Conservation (phyloP, 2,797 vertebrate species). For the Anniella stebbinsi region DNA sequence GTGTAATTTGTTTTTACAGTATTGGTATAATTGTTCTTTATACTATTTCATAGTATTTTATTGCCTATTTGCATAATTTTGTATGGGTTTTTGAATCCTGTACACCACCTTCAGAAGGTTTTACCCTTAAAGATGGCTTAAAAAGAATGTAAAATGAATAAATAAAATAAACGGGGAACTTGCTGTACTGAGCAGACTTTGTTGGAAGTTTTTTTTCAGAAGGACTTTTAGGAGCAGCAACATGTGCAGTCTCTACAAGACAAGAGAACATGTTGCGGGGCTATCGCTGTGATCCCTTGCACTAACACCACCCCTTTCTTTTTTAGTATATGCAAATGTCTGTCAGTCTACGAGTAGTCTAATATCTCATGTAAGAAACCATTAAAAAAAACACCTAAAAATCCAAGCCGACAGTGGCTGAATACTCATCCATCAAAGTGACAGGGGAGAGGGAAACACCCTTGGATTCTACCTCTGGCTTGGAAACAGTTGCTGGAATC, state of each 20-base stretch:
- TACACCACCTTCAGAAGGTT: no score
- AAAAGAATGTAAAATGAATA: no score
- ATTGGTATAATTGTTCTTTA: no score
- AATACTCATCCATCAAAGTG: background rate
- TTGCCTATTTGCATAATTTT: no score
- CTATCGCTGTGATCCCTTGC: background rate
- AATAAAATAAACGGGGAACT: background rate
- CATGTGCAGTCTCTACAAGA: background rate
- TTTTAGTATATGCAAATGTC: background rate
- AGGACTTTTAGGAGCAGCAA: background rate
- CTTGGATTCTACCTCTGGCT: background rate
- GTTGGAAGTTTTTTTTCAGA: background rate
- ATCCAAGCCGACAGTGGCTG: background rate
- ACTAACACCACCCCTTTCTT: background rate
- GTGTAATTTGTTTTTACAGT: no score
- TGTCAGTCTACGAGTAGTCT: background rate
- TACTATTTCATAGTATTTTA: no score
- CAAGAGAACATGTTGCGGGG: background rate
- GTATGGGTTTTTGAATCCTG: no score
- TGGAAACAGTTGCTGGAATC: background rate
- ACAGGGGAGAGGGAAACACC: background rate
- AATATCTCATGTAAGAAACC: background rate
- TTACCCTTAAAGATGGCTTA: no score
- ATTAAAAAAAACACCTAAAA: conserved; percentile 3
- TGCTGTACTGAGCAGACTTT: background rate